Base-by-base conservation (phyloP, 2,113 vertebrate genomes). In the Phalacrocorax brasilianus region DNA sequence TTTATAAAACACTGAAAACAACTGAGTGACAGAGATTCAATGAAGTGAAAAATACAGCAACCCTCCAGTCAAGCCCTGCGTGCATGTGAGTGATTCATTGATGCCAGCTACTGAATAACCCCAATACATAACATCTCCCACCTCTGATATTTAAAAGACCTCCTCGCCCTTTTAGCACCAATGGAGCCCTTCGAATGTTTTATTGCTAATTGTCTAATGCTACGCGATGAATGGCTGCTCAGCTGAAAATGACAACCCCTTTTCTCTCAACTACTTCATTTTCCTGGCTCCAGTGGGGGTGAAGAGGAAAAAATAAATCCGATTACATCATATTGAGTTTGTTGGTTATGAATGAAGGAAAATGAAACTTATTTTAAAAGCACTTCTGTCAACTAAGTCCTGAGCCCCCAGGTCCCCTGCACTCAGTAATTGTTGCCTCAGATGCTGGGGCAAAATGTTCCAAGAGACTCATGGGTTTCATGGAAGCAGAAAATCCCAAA, bases 221-320 rank as follows among this genome's bases (percentile, higher is more conserved):
- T 77, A 44, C 0, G 49, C 96, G 95, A 97, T 94, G 77, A 94
- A 97, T 84, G 68, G 80, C 82, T 88, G 56, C 87, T 91, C 87
- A 77, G 88, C 73, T 92, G 91, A 97, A 97, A 94, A 93, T 96
- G 96, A 96, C 95, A 96, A 96, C 72, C 61, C 65, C 85, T 95
- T 91, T 91, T 95, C 93, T 95, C 91, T 95, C 91, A 95, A 90
- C 95, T 96, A 94, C 96, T 97, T 96, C 56, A 97, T 97, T 97
- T 97, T 88, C 53, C 94, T 95, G 95, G 96, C 96, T 96, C 93
- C 96, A 97, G 78, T 91, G 95, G 93, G 95, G 96, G 94, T 88
- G 95, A 97, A 92, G 91, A 96, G 94, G 95, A 96, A 97, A 97
- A 96, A 96, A 96, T 96, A 97, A 97, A 96, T 96, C 85, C 85